Conservation (phyloP, 2,797 vertebrate genomes). For the Platalea minor region DNA sequence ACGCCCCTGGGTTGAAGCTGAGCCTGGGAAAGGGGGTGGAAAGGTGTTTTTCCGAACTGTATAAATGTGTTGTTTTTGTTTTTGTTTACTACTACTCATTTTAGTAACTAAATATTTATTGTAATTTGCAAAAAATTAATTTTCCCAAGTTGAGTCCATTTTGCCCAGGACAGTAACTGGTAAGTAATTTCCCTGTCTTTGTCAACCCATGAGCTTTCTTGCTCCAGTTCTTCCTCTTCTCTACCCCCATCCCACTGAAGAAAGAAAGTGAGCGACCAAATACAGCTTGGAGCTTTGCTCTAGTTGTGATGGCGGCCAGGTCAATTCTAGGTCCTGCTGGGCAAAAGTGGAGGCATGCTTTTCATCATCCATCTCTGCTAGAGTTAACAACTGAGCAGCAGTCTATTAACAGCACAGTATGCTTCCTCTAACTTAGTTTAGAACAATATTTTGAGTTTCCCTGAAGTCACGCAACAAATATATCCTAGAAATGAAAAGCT, state of each 20-base stretch:
- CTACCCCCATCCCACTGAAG: not conserved
- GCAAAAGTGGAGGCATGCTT: not conserved
- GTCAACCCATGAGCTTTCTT: not conserved
- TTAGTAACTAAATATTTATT: not conserved
- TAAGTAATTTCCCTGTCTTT: not conserved
- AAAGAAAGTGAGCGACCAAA: not conserved
- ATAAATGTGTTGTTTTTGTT: not conserved
- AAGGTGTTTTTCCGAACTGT: not conserved
- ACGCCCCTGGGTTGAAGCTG: not conserved
- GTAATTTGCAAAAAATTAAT: not conserved
- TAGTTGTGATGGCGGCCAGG: not conserved
- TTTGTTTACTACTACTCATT: not conserved
- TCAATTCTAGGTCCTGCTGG: not conserved
- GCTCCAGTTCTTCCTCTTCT: not conserved
- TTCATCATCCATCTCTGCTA: not conserved
- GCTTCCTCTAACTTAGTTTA: not conserved
- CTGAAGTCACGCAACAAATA: not conserved
- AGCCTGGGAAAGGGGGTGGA: not conserved
- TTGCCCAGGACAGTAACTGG: rapidly evolving
- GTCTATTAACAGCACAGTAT: not conserved
- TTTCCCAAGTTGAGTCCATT: not conserved
- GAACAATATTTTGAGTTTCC: not conserved
- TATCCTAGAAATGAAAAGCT: not conserved
- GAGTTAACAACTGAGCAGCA: not conserved
- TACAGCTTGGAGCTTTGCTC: not conserved